phyloP scores from a whole-genome alignment of 2,888 invertebrate species.

The Drosophila meridiana region DNA sequence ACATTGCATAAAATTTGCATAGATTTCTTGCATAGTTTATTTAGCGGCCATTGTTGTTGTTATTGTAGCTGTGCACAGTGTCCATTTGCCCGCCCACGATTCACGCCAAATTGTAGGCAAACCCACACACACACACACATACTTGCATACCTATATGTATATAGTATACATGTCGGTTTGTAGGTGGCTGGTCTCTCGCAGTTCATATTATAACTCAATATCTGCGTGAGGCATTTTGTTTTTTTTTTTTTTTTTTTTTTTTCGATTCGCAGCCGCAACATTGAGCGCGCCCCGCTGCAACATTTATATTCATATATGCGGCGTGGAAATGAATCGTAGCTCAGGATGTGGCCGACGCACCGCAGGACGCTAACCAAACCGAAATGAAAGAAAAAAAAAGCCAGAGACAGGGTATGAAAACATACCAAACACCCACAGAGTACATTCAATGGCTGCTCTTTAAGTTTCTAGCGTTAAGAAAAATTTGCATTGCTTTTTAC shows the following conservation, averaged over 20 bases:
- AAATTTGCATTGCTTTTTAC: conserved; percentile 78
- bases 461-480: conserved; percentile 50
- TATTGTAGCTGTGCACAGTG: conserved; percentile 46
- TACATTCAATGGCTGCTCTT: conserved; percentile 47
- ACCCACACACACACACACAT: not conserved
- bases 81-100: conserved; percentile 54
- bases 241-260: conserved; percentile 39
- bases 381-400: not conserved
- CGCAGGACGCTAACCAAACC: conserved; percentile 45
- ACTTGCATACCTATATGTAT: too few species aligned
- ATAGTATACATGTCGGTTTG: not conserved
- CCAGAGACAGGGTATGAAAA: not conserved
- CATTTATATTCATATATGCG: conserved; percentile 79
- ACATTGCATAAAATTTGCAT: conserved; percentile 79
- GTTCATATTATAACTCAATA: conserved; percentile 74
- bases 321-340: conserved; percentile 73
- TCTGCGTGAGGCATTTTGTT: conserved; percentile 54
- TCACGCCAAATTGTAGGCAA: conserved; percentile 24
- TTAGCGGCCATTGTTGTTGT: conserved; percentile 57
- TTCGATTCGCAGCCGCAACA: conserved; percentile 40
- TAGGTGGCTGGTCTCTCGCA: not conserved
- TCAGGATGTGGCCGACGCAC: conserved; percentile 53
- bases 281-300: conserved; percentile 45
- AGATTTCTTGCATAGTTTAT: conserved; percentile 76
- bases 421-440: conserved; percentile 18